A percentile compares a stretch with the other conserved stretches of the same genome.
These are phyloP conservation scores for Palythoa grandis DNA, from an alignment of 92 coral and sea anemone species.

Conservation along the genomic window DNA sequence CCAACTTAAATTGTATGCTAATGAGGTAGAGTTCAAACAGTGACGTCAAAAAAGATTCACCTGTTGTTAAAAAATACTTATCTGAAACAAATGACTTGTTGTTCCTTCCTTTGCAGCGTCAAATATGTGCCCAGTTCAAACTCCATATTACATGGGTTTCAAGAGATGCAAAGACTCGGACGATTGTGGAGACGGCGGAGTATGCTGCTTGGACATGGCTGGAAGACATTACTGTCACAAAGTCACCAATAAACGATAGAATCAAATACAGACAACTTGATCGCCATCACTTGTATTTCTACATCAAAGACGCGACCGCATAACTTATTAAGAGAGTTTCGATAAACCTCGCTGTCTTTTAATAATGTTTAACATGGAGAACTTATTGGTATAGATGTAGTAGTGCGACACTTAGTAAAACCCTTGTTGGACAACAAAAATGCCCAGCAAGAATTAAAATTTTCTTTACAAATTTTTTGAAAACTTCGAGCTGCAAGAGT, in stretches of 20 bases:
- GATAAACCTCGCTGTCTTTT: too few relatives aligned
- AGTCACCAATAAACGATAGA: constrained; percentile 36
- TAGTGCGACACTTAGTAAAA: neutral
- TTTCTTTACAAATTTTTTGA: neutral
- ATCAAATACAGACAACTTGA: neutral
- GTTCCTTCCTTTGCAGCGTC: constrained; percentile 56
- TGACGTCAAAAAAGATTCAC: neutral
- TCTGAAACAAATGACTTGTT: neutral
- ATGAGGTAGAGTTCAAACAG: too few relatives aligned
- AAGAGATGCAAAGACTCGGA: constrained; percentile 78
- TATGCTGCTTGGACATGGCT: constrained; percentile 91
- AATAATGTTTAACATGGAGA: neutral
- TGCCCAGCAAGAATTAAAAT: neutral
- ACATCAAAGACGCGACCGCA: neutral
- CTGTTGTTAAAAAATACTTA: neutral
- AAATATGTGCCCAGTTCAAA: constrained; percentile 74
- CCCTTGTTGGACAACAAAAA: neutral
- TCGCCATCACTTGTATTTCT: neutral
- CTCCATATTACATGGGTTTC: constrained; percentile 85
- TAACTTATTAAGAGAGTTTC: neutral
- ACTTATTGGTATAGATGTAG: neutral
- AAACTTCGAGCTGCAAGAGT: neutral
- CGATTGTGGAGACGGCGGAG: constrained; percentile 89
- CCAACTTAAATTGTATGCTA: too few relatives aligned
- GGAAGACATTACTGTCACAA: constrained; percentile 92